Conservation (phyloP, 1,140 invertebrate genomes). For the Phymorhynchus buccinoides region DNA sequence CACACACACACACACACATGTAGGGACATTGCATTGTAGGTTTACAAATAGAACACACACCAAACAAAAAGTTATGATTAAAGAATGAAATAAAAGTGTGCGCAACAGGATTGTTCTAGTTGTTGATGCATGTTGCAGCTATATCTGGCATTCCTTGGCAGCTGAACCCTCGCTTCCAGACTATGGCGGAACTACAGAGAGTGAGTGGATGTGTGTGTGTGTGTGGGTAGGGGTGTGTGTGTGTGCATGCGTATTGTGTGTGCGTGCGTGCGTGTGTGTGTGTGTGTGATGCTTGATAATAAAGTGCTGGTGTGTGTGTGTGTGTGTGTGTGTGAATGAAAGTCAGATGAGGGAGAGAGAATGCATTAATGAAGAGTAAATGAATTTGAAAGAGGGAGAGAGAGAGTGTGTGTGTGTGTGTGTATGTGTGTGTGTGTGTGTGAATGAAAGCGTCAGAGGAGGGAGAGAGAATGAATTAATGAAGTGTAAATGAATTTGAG, state of each 20-base stretch:
- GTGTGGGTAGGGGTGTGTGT: not conserved
- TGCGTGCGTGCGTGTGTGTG: not conserved
- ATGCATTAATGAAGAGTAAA: not conserved
- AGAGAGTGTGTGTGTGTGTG: not conserved
- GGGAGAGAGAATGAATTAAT: too few species aligned
- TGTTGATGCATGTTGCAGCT: conserved; percentile 42
- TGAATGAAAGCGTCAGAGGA: not conserved
- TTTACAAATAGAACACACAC: not conserved
- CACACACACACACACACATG: too few species aligned
- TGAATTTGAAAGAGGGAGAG: not conserved
- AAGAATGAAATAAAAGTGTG: not conserved
- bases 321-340: not conserved
- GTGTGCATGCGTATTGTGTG: not conserved
- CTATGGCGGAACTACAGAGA: conserved; percentile 45
- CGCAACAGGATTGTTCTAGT: not conserved
- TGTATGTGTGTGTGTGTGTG: not conserved
- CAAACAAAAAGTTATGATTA: not conserved
- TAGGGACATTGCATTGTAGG: not conserved
- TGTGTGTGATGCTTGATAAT: not conserved
- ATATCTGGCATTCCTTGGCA: conserved; percentile 59
- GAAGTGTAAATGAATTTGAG: not conserved
- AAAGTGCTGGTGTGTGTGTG: too few species aligned
- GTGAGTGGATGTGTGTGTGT: conserved; percentile 21
- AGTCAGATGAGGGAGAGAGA: not conserved
- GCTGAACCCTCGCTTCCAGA: conserved; percentile 51